Percentiles rank a stretch among this genome's conserved stretches.
Conservation (phyloP, 2,888 invertebrate genomes). For the Blera fallax region DNA sequence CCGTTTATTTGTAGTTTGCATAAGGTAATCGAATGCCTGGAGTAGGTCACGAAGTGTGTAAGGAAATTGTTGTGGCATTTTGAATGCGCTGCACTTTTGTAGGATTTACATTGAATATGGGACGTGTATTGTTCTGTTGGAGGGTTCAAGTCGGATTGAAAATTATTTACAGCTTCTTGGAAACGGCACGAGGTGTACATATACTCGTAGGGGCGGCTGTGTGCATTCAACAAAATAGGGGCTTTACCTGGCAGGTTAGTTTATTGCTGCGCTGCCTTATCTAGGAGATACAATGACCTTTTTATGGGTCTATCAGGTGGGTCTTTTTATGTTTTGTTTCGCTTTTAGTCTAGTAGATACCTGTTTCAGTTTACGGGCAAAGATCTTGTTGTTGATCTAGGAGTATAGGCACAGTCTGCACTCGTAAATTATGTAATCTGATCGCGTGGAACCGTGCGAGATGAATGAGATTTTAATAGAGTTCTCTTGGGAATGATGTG, state of each 20-base stretch:
- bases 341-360: not conserved
- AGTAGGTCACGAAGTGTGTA: conserved; percentile 13
- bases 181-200: not conserved
- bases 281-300: conserved; percentile 4
- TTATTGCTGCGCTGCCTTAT: conserved; percentile 3
- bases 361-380: not conserved
- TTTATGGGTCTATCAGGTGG: conserved; percentile 5
- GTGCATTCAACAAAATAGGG: not conserved
- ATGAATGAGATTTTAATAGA: conserved; percentile 12
- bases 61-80: conserved; percentile 31
- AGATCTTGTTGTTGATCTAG: not conserved
- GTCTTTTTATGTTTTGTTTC: not conserved
- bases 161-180: conserved; percentile 22
- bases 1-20: conserved; percentile 17
- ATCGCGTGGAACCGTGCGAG: not conserved
- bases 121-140: not conserved
- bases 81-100: not conserved
- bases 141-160: not conserved
- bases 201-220: not conserved
- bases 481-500: not conserved
- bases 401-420: not conserved
- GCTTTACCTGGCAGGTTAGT: conserved; percentile 6
- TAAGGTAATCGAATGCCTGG: conserved; percentile 1
- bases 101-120: not conserved
- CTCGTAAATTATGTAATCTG: conserved; percentile 28